phyloP scores from a whole-genome alignment of 64 coral and sea anemone genomes.

The Astreopora myriophthalma region DNA sequence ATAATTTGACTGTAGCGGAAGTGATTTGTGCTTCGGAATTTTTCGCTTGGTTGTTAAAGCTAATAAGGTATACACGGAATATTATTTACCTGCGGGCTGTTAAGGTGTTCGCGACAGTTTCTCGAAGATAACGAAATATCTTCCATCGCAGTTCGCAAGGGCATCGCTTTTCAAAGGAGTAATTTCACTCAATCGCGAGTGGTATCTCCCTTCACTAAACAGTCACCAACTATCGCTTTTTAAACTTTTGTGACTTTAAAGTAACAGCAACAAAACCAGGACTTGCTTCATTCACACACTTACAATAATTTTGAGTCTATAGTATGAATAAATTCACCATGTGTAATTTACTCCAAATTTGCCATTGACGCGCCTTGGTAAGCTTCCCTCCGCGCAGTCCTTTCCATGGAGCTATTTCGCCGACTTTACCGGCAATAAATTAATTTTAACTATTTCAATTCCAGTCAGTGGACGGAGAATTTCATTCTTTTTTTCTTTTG shows the following conservation, averaged over 20 bases:
- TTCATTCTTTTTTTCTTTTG: conserved; percentile 99
- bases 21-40: conserved; percentile 49
- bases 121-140: conserved; percentile 17
- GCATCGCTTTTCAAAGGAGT: conserved; percentile 33
- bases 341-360: conserved; percentile 47
- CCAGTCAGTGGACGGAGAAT: conserved; percentile 92
- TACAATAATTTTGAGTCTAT: conserved; percentile 21
- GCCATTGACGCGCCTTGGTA: not conserved
- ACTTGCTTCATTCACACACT: conserved; percentile 14
- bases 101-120: conserved; percentile 29
- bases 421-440: not conserved
- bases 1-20: conserved; percentile 47
- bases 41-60: conserved; percentile 20
- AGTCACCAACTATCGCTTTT: conserved; percentile 6
- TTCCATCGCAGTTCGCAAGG: conserved; percentile 3
- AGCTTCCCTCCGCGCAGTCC: not conserved
- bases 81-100: conserved; percentile 52
- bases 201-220: not conserved
- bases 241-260: conserved; percentile 16
- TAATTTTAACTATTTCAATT: not conserved
- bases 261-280: conserved; percentile 37
- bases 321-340: conserved; percentile 31
- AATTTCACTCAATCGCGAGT: conserved; percentile 6
- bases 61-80: conserved; percentile 21
- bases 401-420: conserved; percentile 6